Percentiles rank a stretch among this genome's conserved stretches.
Evolutionary conservation across 2,113 vertebrate species (phyloP).

Genomic region (Australoheros scitulus): DNA sequence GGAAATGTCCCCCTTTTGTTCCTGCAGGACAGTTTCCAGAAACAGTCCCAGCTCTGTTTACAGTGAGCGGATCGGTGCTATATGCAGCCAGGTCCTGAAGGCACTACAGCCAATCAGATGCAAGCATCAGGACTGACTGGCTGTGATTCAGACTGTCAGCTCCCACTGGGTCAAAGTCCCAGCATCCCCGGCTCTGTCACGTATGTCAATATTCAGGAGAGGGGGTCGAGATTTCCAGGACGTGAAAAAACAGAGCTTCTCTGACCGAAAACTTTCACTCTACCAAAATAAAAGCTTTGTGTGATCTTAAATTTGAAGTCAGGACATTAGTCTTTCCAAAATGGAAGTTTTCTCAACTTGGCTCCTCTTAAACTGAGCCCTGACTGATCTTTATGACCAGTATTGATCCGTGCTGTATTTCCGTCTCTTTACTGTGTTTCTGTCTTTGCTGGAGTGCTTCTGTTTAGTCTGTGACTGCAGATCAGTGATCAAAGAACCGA

Average conservation of each 20-base stretch:
- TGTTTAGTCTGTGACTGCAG: not conserved
- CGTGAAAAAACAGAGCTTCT: not conserved
- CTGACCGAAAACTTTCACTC: not conserved
- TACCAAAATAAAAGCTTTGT: not conserved
- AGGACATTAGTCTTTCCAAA: fast-evolving
- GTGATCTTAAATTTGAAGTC: not conserved
- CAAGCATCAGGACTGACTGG: conserved; percentile 11
- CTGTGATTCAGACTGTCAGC: conserved; percentile 41
- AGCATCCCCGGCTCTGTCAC: not conserved
- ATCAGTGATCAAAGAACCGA: not conserved
- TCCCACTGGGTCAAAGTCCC: not conserved
- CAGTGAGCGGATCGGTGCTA: not conserved
- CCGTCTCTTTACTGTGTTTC: not conserved
- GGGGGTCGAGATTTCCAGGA: not conserved
- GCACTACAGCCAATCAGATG: not conserved
- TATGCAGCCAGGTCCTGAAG: not conserved
- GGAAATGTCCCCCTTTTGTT: conserved; percentile 46
- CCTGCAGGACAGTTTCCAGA: not conserved
- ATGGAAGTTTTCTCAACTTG: too few relatives aligned
- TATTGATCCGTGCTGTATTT: not conserved
- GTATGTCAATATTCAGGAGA: not conserved
- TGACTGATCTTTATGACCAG: too few relatives aligned
- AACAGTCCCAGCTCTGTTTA: not conserved
- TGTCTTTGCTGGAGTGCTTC: too few relatives aligned
- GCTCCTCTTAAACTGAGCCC: not conserved